These are phyloP conservation scores for Myanophis thanlyinensis DNA, from an alignment of 2,113 vertebrate species.

Conservation along the genomic window DNA sequence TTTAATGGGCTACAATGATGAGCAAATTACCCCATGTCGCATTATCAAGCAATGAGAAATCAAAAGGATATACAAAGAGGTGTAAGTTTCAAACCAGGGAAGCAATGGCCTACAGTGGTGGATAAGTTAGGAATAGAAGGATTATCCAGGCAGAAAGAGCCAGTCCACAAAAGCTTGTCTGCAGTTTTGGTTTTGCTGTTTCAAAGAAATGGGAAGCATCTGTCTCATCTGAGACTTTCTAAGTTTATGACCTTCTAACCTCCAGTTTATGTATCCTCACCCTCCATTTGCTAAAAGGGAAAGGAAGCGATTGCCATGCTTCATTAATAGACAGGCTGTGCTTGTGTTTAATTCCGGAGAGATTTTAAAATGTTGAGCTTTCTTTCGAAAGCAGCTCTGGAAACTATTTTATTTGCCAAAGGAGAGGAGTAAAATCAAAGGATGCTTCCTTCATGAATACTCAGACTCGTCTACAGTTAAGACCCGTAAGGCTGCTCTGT, in stretches of 20 bases:
- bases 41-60: neutral
- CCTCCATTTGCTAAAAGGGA: constrained; percentile 38
- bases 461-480: neutral
- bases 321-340: constrained; percentile 34
- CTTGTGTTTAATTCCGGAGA: accelerated
- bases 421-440: neutral
- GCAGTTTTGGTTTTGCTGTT: neutral
- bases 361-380: constrained; percentile 37
- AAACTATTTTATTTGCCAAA: constrained; percentile 31
- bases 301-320: constrained; percentile 41
- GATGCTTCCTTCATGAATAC: neutral
- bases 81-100: neutral
- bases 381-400: constrained; percentile 39
- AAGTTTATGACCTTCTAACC: constrained; percentile 32
- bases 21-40: neutral
- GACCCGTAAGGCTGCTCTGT: neutral
- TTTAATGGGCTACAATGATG: neutral
- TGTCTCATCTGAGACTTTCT: constrained; percentile 1
- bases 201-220: constrained; percentile 29
- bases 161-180: neutral
- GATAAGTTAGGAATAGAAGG: neutral
- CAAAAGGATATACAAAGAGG: neutral
- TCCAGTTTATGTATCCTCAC: constrained; percentile 38
- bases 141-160: neutral
- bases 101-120: neutral